Evolutionary conservation across 2,888 invertebrate genomes (phyloP).

Genomic region (Rugalucina vietnamica): DNA sequence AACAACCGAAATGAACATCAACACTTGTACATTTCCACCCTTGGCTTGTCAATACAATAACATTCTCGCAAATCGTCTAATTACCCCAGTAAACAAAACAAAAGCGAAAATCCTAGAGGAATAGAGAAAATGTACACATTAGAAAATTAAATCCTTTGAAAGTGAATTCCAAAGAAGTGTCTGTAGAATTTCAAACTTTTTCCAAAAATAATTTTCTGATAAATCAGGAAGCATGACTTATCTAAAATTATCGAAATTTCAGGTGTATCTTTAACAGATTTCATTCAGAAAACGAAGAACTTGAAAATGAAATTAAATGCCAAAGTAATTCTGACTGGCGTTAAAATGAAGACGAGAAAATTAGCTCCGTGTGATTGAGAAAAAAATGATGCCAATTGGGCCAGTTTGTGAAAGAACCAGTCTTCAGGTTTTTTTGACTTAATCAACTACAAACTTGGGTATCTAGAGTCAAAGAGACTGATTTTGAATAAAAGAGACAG

Average conservation of each 20-base stretch:
- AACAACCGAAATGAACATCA: too few relatives aligned
- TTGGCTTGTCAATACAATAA: neutral
- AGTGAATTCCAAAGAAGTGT: neutral
- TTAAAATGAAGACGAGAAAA: neutral
- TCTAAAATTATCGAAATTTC: neutral
- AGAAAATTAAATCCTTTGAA: conserved; percentile 13
- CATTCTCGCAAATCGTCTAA: neutral
- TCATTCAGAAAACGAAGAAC: neutral
- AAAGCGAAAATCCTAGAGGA: neutral
- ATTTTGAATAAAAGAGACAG: too few relatives aligned
- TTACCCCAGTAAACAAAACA: neutral
- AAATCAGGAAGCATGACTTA: neutral
- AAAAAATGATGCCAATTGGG: too few relatives aligned
- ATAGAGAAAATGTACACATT: neutral
- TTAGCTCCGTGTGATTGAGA: neutral
- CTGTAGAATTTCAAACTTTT: neutral
- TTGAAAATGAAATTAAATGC: neutral
- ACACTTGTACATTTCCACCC: too few relatives aligned
- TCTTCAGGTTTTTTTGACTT: too few relatives aligned
- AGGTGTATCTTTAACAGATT: neutral
- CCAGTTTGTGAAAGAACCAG: too few relatives aligned
- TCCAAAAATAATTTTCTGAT: conserved; percentile 1
- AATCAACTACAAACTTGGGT: too few relatives aligned
- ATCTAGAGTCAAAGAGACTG: too few relatives aligned
- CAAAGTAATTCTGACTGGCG: neutral